Conservation (phyloP, 2,797 vertebrate species). For the Onychomys leucogaster region DNA sequence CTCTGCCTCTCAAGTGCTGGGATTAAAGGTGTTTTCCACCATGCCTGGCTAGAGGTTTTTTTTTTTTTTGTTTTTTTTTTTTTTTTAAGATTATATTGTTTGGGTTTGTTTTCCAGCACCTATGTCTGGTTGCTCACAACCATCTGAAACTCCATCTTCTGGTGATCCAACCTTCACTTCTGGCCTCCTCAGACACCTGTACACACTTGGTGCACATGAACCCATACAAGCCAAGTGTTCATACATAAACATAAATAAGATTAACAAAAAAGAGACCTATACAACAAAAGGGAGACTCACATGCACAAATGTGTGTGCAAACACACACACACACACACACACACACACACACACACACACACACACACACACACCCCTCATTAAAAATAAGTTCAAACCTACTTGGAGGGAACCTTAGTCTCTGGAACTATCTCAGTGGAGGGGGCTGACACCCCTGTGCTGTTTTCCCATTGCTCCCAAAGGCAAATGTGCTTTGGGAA, state of each 20-base stretch:
- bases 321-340: too few species aligned
- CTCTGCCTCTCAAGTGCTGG: background rate
- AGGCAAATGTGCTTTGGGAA: conserved; percentile 87
- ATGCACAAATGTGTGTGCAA: too few species aligned
- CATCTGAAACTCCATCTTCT: background rate
- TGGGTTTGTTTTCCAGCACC: background rate
- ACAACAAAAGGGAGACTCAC: background rate
- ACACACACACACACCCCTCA: too few species aligned
- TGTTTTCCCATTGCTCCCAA: conserved; percentile 92
- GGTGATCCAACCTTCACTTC: background rate
- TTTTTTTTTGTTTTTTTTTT: background rate
- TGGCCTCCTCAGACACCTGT: background rate
- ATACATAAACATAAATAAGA: background rate
- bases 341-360: too few species aligned
- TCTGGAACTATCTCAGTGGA: background rate
- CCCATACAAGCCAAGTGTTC: background rate
- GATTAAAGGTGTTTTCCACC: background rate
- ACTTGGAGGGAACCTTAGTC: background rate
- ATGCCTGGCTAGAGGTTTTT: background rate
- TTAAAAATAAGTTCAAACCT: background rate
- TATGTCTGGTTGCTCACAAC: background rate
- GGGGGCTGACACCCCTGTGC: conserved; percentile 1
- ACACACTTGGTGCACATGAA: background rate
- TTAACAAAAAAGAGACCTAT: background rate
- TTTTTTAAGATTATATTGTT: background rate